phyloP scores from a whole-genome alignment of 2,113 vertebrate genomes.

The Morone chrysops region DNA sequence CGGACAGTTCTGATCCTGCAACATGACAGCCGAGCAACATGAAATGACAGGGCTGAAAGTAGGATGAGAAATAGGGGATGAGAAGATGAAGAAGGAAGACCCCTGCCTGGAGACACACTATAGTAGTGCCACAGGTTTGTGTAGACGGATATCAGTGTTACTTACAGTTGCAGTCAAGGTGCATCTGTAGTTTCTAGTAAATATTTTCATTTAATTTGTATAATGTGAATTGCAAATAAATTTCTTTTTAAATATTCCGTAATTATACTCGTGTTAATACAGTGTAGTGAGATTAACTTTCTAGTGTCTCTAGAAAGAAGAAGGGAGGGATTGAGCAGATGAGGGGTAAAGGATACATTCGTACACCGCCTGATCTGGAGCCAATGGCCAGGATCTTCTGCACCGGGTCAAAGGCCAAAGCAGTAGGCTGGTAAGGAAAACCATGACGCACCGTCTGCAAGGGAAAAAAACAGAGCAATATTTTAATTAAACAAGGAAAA shows the following conservation, averaged over 20 bases:
- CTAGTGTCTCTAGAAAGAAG: conserved; percentile 6
- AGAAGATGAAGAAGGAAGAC: neutral
- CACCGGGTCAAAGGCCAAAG: conserved; percentile 96
- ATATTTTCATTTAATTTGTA: too few relatives aligned
- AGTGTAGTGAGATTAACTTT: neutral
- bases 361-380: conserved; percentile 92
- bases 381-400: conserved; percentile 98
- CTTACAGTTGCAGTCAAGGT: too few relatives aligned
- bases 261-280: too few relatives aligned
- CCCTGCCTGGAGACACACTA: conserved; percentile 14
- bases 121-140: conserved; percentile 13
- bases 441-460: conserved; percentile 97
- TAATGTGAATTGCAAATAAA: too few relatives aligned
- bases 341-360: conserved; percentile 95
- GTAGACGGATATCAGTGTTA: neutral
- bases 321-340: neutral
- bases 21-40: conserved; percentile 61
- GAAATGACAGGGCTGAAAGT: conserved; percentile 45
- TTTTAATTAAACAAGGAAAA: neutral
- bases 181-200: too few relatives aligned
- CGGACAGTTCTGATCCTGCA: conserved; percentile 50
- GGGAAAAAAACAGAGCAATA: conserved; percentile 55
- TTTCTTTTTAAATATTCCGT: too few relatives aligned
- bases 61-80: conserved; percentile 14
- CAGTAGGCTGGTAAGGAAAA: conserved; percentile 95